A percentile compares a stretch with the other conserved stretches of the same genome.
Conservation (phyloP, 2,888 invertebrate species). For the Nomada lathburiana region DNA sequence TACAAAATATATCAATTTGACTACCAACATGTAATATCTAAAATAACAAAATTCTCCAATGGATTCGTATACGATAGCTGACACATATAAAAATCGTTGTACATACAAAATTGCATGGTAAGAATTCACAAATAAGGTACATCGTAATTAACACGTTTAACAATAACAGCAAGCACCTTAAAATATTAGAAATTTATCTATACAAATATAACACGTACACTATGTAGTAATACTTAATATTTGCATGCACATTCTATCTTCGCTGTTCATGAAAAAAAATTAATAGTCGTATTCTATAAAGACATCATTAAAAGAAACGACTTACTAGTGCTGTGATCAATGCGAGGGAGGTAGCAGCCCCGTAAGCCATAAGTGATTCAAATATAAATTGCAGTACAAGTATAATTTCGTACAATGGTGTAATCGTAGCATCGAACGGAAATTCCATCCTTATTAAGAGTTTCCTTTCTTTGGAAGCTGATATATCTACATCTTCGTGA, state of each 20-base stretch:
- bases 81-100: background rate
- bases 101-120: background rate
- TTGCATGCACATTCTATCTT: too few relatives aligned
- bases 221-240: too few relatives aligned
- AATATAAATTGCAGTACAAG: slow-evolving; percentile 36
- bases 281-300: too few relatives aligned
- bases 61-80: background rate
- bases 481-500: background rate
- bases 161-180: too few relatives aligned
- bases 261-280: too few relatives aligned
- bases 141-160: too few relatives aligned
- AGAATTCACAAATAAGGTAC: too few relatives aligned
- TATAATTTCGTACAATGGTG: slow-evolving; percentile 52
- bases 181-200: too few relatives aligned
- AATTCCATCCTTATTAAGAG: slow-evolving; percentile 57
- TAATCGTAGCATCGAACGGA: slow-evolving; percentile 27
- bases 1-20: slow-evolving; percentile 53
- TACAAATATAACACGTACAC: too few relatives aligned
- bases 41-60: background rate
- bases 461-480: background rate
- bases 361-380: slow-evolving; percentile 24
- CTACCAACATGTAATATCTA: slow-evolving; percentile 59
- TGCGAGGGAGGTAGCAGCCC: slow-evolving; percentile 38
- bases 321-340: slow-evolving; percentile 51
- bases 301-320: background rate